Evolutionary conservation across 2,113 vertebrate genomes (phyloP).

Genomic region (Pachycephala philippinensis): DNA sequence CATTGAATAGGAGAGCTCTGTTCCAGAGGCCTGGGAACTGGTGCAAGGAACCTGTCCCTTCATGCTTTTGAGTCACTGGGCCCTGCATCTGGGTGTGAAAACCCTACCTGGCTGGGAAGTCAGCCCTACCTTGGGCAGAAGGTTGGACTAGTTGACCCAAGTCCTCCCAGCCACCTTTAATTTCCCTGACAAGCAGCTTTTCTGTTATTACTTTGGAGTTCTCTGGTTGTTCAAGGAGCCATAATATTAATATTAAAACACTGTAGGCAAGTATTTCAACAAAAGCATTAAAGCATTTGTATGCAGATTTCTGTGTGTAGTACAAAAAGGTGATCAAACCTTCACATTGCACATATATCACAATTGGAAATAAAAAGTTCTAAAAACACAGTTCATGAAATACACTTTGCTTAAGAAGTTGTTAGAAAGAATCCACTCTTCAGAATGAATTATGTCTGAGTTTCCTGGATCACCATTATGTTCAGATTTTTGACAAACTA

Average conservation of each 20-base stretch:
- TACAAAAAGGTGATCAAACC: not conserved
- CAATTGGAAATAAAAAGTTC: not conserved
- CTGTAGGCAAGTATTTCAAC: not conserved
- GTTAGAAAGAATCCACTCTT: not conserved
- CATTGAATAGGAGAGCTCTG: not conserved
- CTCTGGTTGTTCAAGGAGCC: not conserved
- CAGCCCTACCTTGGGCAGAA: not conserved
- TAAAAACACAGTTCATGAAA: not conserved
- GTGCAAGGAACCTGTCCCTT: not conserved
- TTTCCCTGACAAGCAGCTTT: not conserved
- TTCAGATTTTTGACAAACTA: not conserved
- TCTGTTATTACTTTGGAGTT: not conserved
- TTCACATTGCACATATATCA: not conserved
- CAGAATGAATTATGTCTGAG: not conserved
- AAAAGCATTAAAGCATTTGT: not conserved
- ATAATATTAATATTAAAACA: not conserved
- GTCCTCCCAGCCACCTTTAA: not conserved
- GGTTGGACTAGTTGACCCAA: not conserved
- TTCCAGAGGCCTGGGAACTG: not conserved
- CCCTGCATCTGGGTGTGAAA: not conserved
- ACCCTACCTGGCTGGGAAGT: not conserved
- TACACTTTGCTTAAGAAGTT: not conserved
- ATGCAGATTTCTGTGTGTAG: not conserved
- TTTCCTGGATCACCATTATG: not conserved
- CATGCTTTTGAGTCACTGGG: not conserved